Conservation (phyloP, 2,888 invertebrate genomes). For the Acleris sparsana region DNA sequence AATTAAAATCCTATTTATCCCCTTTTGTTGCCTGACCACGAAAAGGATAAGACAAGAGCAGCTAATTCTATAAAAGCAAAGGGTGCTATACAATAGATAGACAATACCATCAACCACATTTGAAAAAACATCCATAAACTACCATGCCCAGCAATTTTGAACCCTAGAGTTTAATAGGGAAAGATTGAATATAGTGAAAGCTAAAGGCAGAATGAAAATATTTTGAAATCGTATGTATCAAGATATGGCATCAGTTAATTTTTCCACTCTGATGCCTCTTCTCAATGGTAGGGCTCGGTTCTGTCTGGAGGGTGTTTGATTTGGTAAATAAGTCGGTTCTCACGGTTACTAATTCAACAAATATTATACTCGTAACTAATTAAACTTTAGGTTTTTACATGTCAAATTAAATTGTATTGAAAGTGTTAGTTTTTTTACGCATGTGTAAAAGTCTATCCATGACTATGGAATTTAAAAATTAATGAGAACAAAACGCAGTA, state of each 20-base stretch:
- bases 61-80: conserved; percentile 73
- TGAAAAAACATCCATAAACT: conserved; percentile 25
- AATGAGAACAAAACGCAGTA: no score
- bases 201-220: conserved; percentile 40
- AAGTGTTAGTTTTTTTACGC: no score
- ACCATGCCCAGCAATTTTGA: conserved; percentile 40
- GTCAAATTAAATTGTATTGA: no score
- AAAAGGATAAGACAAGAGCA: conserved; percentile 70
- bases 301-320: conserved; percentile 59
- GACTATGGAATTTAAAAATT: no score
- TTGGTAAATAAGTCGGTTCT: conserved; percentile 52
- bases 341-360: conserved; percentile 50
- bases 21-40: conserved; percentile 71
- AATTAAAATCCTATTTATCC: conserved; percentile 67
- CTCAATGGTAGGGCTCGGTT: conserved; percentile 63
- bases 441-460: no score
- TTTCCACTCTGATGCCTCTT: conserved; percentile 75
- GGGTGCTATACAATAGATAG: conserved; percentile 68
- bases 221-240: conserved; percentile 55
- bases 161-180: conserved; percentile 44
- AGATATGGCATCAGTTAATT: conserved; percentile 75
- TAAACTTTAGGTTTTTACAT: no score
- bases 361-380: no score
- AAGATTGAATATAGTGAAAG: conserved; percentile 26
- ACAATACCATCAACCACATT: conserved; percentile 51